Conservation (phyloP, 1,140 invertebrate genomes). For the Conopomorpha cramerella region DNA sequence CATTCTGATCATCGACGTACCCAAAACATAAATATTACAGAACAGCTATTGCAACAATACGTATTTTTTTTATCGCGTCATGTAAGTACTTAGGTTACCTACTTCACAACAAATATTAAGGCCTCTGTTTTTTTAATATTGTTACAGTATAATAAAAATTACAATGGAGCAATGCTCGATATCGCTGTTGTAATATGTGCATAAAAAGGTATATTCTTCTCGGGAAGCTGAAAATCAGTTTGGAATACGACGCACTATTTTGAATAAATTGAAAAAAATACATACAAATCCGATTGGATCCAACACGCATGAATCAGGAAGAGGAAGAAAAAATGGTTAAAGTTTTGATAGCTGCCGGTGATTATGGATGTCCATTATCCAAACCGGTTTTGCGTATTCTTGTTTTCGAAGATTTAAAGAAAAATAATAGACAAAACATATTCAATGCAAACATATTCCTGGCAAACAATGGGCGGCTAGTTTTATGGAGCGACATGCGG, state of each 20-base stretch:
- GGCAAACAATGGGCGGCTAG: conserved; percentile 6
- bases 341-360: conserved; percentile 7
- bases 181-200: too few species aligned
- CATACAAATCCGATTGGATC: conserved; percentile 8
- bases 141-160: too few species aligned
- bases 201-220: too few species aligned
- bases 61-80: too few species aligned
- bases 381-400: conserved; percentile 10
- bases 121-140: too few species aligned
- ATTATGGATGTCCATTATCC: conserved; percentile 9
- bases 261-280: conserved; percentile 11
- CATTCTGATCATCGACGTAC: background rate
- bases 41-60: background rate
- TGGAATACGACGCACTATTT: conserved; percentile 9
- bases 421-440: conserved; percentile 7
- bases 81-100: too few species aligned
- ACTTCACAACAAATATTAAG: too few species aligned
- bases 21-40: background rate
- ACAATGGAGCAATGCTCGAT: too few species aligned
- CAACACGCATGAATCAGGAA: conserved; percentile 3
- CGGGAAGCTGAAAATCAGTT: conserved; percentile 9
- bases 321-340: conserved; percentile 10
- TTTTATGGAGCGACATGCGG: conserved; percentile 6
- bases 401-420: conserved; percentile 9
- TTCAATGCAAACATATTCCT: too few species aligned